Evolutionary conservation across 2,888 invertebrate genomes (phyloP).

Genomic region (Macrophya annulata): DNA sequence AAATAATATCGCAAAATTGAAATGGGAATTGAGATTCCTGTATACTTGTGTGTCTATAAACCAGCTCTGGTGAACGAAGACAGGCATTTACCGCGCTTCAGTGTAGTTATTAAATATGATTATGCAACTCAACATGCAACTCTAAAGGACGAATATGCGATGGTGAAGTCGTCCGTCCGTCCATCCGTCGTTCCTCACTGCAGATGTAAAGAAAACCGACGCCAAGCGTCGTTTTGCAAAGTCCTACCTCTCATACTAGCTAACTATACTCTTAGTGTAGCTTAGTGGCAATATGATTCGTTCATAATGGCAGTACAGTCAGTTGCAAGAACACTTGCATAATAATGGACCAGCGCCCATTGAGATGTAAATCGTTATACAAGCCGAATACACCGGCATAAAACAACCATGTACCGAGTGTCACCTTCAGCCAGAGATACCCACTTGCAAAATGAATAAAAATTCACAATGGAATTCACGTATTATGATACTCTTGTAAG

Average conservation of each 20-base stretch:
- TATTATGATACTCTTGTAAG: not conserved
- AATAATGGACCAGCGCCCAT: conserved; percentile 57
- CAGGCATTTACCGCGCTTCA: conserved; percentile 50
- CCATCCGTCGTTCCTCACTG: conserved; percentile 62
- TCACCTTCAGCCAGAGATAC: conserved; percentile 23
- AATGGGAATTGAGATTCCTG: not conserved
- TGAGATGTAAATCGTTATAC: conserved; percentile 66
- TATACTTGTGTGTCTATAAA: not conserved
- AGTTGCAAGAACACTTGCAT: conserved; percentile 56
- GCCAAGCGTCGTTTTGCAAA: conserved; percentile 35
- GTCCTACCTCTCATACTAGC: conserved; percentile 32
- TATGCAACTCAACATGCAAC: conserved; percentile 72
- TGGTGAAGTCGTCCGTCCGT: conserved; percentile 64
- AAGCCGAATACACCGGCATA: not conserved
- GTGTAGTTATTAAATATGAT: conserved; percentile 73
- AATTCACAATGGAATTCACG: not conserved
- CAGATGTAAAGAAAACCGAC: conserved; percentile 37
- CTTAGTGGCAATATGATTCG: conserved; percentile 60
- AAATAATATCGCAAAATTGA: not conserved
- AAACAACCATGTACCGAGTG: conserved; percentile 13
- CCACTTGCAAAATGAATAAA: conserved; percentile 21
- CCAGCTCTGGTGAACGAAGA: conserved; percentile 35
- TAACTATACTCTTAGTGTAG: conserved; percentile 54
- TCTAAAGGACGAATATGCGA: conserved; percentile 74
- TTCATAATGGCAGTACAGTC: conserved; percentile 61